A percentile compares a stretch with the other conserved stretches of the same genome.
phyloP scores from a whole-genome alignment of 2,888 invertebrate genomes.

The Aphodius granarius region DNA sequence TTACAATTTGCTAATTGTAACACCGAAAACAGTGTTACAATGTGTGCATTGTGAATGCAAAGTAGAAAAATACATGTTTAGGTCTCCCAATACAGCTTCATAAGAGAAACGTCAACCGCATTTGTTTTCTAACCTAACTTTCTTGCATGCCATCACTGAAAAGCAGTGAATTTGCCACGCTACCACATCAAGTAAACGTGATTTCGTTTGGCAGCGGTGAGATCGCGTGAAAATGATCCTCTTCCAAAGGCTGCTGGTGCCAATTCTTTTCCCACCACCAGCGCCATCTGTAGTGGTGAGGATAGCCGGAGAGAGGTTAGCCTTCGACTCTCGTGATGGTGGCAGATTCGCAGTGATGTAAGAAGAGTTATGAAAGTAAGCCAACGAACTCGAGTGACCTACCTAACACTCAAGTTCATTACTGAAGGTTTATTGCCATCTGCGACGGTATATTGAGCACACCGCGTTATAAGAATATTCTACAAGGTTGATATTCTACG shows the following conservation, averaged over 20 bases:
- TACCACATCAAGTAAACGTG: not conserved
- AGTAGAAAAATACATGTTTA: too few relatives aligned
- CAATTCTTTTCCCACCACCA: constrained; percentile 2
- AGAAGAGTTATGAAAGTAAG: constrained; percentile 55
- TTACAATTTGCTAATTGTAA: too few relatives aligned
- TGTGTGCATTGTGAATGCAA: too few relatives aligned
- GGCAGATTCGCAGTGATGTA: constrained; percentile 47
- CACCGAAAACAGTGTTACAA: too few relatives aligned
- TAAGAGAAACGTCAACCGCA: not conserved
- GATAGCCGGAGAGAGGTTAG: not conserved
- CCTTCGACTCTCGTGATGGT: not conserved
- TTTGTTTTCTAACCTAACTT: not conserved
- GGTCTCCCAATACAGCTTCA: too few relatives aligned
- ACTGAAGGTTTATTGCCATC: constrained; percentile 35
- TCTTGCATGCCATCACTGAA: not conserved
- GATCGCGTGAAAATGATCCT: not conserved
- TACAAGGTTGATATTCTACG: too few relatives aligned
- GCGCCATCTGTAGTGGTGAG: not conserved
- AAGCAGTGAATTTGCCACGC: not conserved
- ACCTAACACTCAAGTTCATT: constrained; percentile 52
- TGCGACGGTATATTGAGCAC: not conserved
- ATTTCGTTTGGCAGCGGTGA: not conserved
- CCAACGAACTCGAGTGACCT: constrained; percentile 53
- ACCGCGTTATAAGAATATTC: not conserved
- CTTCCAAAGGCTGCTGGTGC: not conserved